Conservation (phyloP, 2,888 invertebrate species). For the Cerastis leucographa region DNA sequence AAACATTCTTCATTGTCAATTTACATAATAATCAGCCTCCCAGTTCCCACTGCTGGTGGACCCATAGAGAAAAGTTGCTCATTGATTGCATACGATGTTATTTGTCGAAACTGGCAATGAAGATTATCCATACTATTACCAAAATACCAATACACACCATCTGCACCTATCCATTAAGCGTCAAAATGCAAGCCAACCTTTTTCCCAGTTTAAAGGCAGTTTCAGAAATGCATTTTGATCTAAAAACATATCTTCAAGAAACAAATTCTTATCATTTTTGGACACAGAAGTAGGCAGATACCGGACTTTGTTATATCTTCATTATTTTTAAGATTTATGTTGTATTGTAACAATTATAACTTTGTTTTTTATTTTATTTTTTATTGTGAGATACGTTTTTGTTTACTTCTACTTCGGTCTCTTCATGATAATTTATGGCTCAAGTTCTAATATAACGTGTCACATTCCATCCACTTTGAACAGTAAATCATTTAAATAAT, state of each 20-base stretch:
- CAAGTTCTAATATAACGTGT: constrained; percentile 49
- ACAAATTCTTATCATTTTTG: neutral
- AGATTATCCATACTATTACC: too few species aligned
- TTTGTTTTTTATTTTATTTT: too few species aligned
- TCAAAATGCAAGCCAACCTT: constrained; percentile 44
- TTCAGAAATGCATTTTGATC: constrained; percentile 52
- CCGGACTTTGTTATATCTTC: too few species aligned
- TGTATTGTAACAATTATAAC: too few species aligned
- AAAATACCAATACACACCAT: neutral
- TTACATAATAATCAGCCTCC: neutral
- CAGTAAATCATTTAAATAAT: constrained; percentile 31
- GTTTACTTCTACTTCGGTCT: constrained; percentile 8
- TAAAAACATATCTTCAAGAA: neutral
- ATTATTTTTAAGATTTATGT: too few species aligned
- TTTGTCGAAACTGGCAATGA: neutral
- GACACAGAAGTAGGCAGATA: constrained; percentile 17
- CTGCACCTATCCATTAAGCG: constrained; percentile 12
- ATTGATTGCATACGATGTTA: too few species aligned
- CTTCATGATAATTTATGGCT: constrained; percentile 45
- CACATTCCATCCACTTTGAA: constrained; percentile 1
- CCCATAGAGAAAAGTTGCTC: neutral
- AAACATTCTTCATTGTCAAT: neutral
- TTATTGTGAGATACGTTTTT: neutral
- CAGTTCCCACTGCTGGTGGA: too few species aligned
- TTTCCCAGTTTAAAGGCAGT: constrained; percentile 2